Percentiles rank a stretch among this genome's conserved stretches.
These are phyloP conservation scores for Therioaphis trifolii DNA, from an alignment of 2,888 invertebrate genomes.

Conservation along the genomic window DNA sequence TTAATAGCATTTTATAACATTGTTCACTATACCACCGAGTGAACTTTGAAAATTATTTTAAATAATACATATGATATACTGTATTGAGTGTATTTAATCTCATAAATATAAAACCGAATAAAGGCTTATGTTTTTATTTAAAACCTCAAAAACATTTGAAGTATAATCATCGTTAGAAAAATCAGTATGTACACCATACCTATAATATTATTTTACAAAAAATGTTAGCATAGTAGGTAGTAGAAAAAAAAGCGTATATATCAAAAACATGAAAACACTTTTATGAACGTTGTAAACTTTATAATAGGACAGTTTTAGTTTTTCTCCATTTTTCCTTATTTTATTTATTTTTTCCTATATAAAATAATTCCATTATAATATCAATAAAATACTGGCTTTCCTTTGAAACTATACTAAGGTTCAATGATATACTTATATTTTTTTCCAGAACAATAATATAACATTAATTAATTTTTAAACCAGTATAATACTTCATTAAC, in stretches of 20 bases:
- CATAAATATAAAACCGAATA: no score
- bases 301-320: background rate
- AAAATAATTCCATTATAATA: background rate
- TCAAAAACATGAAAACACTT: slow-evolving; percentile 6
- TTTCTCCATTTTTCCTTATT: background rate
- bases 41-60: background rate
- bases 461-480: background rate
- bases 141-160: background rate
- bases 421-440: background rate
- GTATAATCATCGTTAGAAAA: background rate
- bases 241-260: background rate
- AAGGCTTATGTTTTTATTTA: background rate
- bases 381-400: background rate
- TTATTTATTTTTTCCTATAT: background rate
- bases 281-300: slow-evolving; percentile 1
- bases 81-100: no score
- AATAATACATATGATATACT: no score
- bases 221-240: background rate
- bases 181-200: background rate
- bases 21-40: no score
- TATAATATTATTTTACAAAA: background rate
- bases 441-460: background rate
- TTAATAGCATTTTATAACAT: no score
- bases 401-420: background rate
- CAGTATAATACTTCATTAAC: background rate